These are phyloP conservation scores for Alouatta palliata DNA, from an alignment of 2,113 vertebrate genomes.

Conservation along the genomic window DNA sequence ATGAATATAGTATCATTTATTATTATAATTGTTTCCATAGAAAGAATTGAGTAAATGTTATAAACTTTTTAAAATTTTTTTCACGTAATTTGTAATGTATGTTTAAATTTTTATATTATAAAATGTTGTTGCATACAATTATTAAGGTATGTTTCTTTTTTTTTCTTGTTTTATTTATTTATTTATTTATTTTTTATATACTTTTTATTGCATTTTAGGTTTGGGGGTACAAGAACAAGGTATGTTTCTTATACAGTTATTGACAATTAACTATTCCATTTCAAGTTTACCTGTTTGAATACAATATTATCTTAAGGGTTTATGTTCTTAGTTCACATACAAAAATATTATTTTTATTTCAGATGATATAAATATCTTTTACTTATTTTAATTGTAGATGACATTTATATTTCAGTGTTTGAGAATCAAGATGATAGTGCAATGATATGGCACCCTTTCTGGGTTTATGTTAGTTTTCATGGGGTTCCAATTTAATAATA, in stretches of 20 bases:
- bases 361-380: neutral
- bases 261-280: neutral
- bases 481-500: neutral
- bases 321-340: neutral
- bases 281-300: neutral
- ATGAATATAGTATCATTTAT: neutral
- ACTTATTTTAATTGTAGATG: neutral
- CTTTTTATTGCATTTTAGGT: no score
- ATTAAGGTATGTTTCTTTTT: no score
- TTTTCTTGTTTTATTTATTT: no score
- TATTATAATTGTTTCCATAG: neutral
- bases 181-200: no score
- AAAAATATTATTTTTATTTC: neutral
- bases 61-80: neutral
- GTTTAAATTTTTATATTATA: neutral
- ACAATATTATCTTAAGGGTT: neutral
- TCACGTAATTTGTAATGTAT: neutral
- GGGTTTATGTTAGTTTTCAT: neutral
- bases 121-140: neutral
- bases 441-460: neutral
- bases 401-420: neutral
- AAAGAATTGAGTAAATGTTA: neutral
- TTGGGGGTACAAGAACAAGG: no score
- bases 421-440: neutral
- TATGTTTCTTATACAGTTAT: neutral